Evolutionary conservation across 2,113 vertebrate species (phyloP), one percentile per base, ranked within the genome.

Genomic region (Monopterus albus): DNA sequence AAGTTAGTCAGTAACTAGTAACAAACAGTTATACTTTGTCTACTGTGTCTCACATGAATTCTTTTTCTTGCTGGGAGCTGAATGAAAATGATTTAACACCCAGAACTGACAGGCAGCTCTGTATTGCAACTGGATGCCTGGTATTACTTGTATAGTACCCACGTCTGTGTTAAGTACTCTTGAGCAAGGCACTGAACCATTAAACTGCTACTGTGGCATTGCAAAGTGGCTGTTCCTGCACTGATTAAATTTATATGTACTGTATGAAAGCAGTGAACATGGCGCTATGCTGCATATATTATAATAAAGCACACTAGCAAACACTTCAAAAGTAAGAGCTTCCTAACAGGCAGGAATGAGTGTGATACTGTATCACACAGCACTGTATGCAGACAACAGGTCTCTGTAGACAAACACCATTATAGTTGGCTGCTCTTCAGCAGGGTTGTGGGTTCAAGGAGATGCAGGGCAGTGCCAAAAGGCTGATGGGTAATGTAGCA

Each of bases 401-500:
- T 46, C 78, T 68, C 47, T 50, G 79, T 75, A 61, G 68, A 78
- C 80, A 90, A 87, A 90, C 74, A 81, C 83, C 88, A 88, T 91
- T 90, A 90, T 78, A 78, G 28, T 82, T 88, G 87, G 86, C 82
- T 81, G 79, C 77, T 75, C 84, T 79, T 88, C 85, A 90, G 72
- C 64, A 17, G 74, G 81, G 84, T 78, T 65, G 69, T 53, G 42
- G 85, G 83, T 91, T 90, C 90, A 89, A 92, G 87, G 82, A 85
- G 86, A 84, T 64, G 62, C 43, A 53, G 43, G 65, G 66, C 72
- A 75, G 61, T 75, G 82, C 81, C 85, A 89, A 81, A 74, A 85
- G 84, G 58, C 76, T 91, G 87, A 91, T 88, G 83, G 85, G 71
- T 86, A 90, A 91, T 92, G 82, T 84, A 83, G 90, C 84, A 91